Evolutionary conservation across 1,140 invertebrate genomes (phyloP), one percentile per base, ranked within the genome.

Genomic region (Coenobita brevimanus): DNA sequence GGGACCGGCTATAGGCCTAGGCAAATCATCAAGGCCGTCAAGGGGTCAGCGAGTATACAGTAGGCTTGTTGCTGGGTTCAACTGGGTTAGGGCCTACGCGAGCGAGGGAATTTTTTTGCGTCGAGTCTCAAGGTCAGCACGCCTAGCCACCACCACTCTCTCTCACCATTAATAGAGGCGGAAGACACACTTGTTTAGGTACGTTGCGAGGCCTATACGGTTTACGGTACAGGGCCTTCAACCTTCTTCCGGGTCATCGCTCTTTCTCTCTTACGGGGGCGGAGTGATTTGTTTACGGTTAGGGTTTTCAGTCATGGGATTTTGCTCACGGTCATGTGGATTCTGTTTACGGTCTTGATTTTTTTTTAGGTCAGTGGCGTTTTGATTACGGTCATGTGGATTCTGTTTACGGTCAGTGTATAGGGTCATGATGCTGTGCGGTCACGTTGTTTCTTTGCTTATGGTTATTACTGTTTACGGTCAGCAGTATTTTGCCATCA

Each of bases 51-150:
- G 36, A 2, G 38, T 24, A 38, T n/a, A n/a, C n/a, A n/a, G n/a
- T n/a, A n/a, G n/a, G n/a, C 79, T 82, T 82, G 79, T 82, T 82
- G 79, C 79, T 67, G 30, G 60, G 79, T 82, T 82, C 60, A 82
- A 1, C 57, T 17, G 43, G 60, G 60, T 3, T 80, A 33, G 38
- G 36, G 78, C 78, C 78, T 80, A 80, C n/a, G 27, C 15, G 64
- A 64, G 30, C 24, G n/a, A n/a, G n/a, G n/a, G n/a, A n/a, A n/a
- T 71, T 30, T 33, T 71, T 21, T 62, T 62, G 27, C 24, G 10
- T 36, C 60, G 60, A 15, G 24, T 41, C 21, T 71, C 80, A 82
- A 82, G 80, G 80, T 82, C 64, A 82, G 41, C 24, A 17, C 24
- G 24, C 10, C 21, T 13, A 41, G 60, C 62, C 33, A 38, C 24